These are phyloP conservation scores for Nephrotoma appendiculata DNA, from an alignment of 2,888 invertebrate species.

Conservation along the genomic window DNA sequence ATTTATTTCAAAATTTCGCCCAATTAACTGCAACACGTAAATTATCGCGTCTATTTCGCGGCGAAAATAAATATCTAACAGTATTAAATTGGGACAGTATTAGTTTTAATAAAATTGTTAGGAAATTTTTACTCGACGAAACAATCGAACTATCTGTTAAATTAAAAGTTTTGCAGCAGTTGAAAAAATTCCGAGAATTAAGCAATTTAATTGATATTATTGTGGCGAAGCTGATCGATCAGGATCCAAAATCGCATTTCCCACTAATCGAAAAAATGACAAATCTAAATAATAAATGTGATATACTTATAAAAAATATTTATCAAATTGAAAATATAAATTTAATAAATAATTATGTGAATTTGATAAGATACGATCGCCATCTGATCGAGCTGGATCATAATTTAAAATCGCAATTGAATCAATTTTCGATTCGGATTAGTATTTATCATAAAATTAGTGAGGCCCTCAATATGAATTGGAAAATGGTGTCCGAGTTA, in stretches of 20 bases:
- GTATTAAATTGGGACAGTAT: background rate
- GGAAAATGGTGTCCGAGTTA: conserved; percentile 42
- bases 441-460: conserved; percentile 48
- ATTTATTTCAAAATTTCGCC: background rate
- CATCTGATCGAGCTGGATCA: conserved; percentile 5
- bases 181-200: background rate
- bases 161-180: background rate
- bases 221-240: background rate
- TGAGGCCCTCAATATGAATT: conserved; percentile 39
- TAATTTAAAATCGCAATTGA: conserved; percentile 39
- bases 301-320: conserved; percentile 23
- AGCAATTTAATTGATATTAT: background rate
- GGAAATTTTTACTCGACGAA: background rate
- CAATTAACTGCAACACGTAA: background rate
- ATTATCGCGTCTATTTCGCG: background rate
- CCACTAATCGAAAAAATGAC: conserved; percentile 20
- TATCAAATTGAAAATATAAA: conserved; percentile 17
- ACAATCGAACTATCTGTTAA: background rate
- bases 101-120: background rate
- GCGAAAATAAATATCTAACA: background rate
- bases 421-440: conserved; percentile 32
- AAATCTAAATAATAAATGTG: conserved; percentile 20
- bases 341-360: conserved; percentile 12
- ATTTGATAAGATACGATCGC: conserved; percentile 36
- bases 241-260: conserved; percentile 19